These are phyloP conservation scores for Physeter macrocephalus DNA, from an alignment of 2,113 vertebrate genomes.

Conservation along the genomic window DNA sequence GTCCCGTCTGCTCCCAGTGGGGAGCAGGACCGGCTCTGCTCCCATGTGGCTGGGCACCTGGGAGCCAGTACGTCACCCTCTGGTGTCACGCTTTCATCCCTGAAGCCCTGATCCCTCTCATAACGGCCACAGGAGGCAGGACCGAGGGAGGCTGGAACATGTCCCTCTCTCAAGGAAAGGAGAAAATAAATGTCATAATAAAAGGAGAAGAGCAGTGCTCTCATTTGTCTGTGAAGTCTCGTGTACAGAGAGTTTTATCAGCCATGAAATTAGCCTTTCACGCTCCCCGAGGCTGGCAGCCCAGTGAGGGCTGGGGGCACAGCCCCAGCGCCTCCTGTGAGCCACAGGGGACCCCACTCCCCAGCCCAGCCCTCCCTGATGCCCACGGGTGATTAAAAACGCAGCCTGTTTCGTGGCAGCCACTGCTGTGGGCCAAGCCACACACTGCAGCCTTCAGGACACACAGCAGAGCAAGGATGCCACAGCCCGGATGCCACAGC, in stretches of 20 bases:
- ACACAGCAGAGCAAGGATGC: neutral
- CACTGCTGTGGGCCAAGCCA: conserved; percentile 59
- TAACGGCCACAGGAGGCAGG: neutral
- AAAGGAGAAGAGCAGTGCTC: neutral
- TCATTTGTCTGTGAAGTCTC: conserved; percentile 77
- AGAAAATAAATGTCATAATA: conserved; percentile 20
- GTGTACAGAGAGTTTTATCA: conserved; percentile 78
- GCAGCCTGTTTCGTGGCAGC: conserved; percentile 35
- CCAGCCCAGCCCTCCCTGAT: neutral
- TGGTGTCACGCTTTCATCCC: neutral
- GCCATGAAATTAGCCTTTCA: conserved; percentile 83
- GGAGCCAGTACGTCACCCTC: too few species aligned
- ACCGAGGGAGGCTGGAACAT: conserved; percentile 21
- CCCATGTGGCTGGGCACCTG: fast-evolving
- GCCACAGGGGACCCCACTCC: conserved; percentile 61
- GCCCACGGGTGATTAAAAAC: conserved; percentile 32
- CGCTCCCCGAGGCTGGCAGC: conserved; percentile 69
- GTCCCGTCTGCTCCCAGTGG: fast-evolving
- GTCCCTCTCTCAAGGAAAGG: conserved; percentile 59
- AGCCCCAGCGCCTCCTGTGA: conserved; percentile 3
- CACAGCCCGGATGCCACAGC: neutral
- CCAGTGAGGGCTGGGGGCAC: neutral
- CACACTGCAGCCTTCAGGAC: conserved; percentile 38
- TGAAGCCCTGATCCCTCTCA: neutral
- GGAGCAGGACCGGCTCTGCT: neutral